Base-by-base conservation (phyloP, 53 echinoderm and acorn worm species). In the Astropecten irregularis region DNA sequence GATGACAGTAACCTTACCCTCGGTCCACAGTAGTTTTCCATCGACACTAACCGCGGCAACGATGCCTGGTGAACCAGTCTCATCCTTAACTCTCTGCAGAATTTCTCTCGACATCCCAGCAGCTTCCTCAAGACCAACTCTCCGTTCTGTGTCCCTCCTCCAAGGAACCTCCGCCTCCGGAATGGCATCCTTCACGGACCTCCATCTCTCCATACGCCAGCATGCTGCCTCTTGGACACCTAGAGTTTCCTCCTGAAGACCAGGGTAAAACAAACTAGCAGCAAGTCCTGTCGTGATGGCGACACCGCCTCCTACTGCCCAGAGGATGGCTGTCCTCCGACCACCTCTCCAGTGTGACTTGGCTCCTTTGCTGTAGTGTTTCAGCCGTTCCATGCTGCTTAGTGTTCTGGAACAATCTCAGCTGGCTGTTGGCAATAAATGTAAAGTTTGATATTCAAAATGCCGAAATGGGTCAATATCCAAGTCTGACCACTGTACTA, bases 31-130 rank as follows among this genome's bases (percentile, higher is more conserved):
- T 9, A 66, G 61, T n/a, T 89, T 54, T 9, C 96, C 96, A 90
- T 96, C 77, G 20, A 96, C 89, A 84, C 84, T 87, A 8, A 96
- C 93, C 23, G 93, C 93, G 50, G 87, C 91, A n/a, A 76, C 91
- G 37, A 96, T 96, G 37, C 96, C 96, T 48, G 96, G 93, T 44
- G 88, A 61, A 3, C 96, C 91, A 26, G 54, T 50, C 58, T 93
- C 96, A 91, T 93, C 93, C 91, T 93, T 94, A 2, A 68, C 84
- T 76, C 91, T 94, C 61, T 86, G 83, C 19, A 94, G 63, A 14
- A 94, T 77, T 68, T 83, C 89, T 46, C 79, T 85, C 13, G 95
- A 82, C 55, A 60, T 82, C 49, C 28, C 29, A 52, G 83, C 74
- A 1, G 91, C 95, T 19, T 49, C 68, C 38, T 82, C 18, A 9